Evolutionary conservation across 1,140 invertebrate genomes (phyloP), one percentile per base, ranked within the genome.

Genomic region (Eriosoma lanigerum): DNA sequence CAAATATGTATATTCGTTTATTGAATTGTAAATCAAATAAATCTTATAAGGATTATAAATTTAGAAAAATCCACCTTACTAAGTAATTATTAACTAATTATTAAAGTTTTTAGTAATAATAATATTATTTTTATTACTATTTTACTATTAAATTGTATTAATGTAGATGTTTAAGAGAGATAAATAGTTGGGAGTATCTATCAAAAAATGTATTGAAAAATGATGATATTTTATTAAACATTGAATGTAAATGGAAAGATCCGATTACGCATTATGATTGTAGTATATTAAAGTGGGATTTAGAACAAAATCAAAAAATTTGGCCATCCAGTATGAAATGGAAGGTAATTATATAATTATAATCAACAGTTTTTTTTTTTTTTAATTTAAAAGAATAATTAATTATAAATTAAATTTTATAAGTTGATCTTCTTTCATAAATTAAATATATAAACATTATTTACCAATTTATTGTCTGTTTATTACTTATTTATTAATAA

Each of bases 241-340:
- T 78, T 62, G 75, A 78, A 78, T 3, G 9, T 62, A 44, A 5
- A 12, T 78, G 75, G 75, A 78, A 78, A 60, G 62, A 26, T 6
- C 8, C 75, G 13, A 44, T 46, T 58, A 17, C 48, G 19, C 17
- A 38, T n/a, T 78, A 38, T 17, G 4, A 15, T 29, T 32, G 13
- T 12, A 4, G 62, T 26, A 8, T 48, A 13, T 78, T 60, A 46
- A 78, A 46, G 6, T 60, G 38, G 21, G 10, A 60, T 44, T 46
- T 78, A 4, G 75, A 78, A 60, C 44, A 78, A 62, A 60, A 60
- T 62, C 52, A 78, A 62, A 48, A 46, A 26, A 60, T 76, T 78
- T 78, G 75, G 75, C 75, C 75, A 60, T 26, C 75, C 62, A 24
- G 26, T 46, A 12, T 60, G 17, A 29, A 17, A 26, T 78, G 75